Evolutionary conservation across 2,113 vertebrate genomes (phyloP).

Genomic region (Percina caprodes): DNA sequence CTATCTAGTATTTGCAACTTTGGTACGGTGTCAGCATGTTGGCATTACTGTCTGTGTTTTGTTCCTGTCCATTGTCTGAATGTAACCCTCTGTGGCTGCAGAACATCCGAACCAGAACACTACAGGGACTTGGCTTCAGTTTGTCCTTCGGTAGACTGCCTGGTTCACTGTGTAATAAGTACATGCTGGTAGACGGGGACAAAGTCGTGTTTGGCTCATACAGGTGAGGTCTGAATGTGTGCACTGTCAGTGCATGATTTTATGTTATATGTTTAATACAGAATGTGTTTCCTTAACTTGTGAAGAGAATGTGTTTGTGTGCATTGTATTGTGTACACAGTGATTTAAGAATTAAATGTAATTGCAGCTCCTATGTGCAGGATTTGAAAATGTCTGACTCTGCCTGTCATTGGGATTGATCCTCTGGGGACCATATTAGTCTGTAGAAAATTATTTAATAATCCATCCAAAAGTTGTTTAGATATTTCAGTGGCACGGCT

Average conservation of each 20-base stretch:
- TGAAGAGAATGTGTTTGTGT: background rate
- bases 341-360: background rate
- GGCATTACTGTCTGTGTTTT: background rate
- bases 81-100: constrained; percentile 62
- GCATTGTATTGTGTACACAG: background rate
- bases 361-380: background rate
- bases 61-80: background rate
- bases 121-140: constrained; percentile 88
- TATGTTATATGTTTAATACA: background rate
- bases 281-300: background rate
- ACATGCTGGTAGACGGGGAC: constrained; percentile 96
- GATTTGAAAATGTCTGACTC: background rate
- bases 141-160: constrained; percentile 89
- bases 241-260: background rate
- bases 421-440: background rate
- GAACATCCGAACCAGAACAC: constrained; percentile 90
- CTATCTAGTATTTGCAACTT: background rate
- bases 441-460: background rate
- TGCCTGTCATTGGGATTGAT: background rate
- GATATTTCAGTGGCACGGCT: background rate
- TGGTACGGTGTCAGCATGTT: background rate
- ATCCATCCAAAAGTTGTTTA: background rate
- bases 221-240: constrained; percentile 77
- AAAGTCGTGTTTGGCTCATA: constrained; percentile 95
- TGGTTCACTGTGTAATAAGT: constrained; percentile 88